Conservation (phyloP, 1,140 invertebrate species). For the Drosophila serrata region DNA sequence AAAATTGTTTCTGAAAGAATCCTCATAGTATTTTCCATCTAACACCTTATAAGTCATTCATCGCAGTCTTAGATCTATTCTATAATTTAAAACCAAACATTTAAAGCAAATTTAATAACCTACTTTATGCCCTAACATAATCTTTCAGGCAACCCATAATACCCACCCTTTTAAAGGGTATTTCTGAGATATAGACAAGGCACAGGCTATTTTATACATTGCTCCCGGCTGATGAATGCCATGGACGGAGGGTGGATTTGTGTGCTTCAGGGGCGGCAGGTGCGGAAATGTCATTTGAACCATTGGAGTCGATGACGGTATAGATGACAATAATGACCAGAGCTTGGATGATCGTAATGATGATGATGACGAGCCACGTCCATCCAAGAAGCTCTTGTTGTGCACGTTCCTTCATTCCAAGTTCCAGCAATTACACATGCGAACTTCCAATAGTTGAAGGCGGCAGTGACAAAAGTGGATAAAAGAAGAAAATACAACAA, state of each 20-base stretch:
- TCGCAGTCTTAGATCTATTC: not conserved
- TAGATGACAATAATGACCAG: constrained; percentile 37
- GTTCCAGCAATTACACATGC: constrained; percentile 37
- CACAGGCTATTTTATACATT: constrained; percentile 60
- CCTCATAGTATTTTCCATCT: not conserved
- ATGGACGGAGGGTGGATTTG: constrained; percentile 9
- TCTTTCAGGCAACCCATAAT: not conserved
- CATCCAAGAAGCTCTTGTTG: constrained; percentile 58
- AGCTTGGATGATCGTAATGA: constrained; percentile 31
- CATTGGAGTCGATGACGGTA: constrained; percentile 53
- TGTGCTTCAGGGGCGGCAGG: constrained; percentile 18
- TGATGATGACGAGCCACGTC: constrained; percentile 59
- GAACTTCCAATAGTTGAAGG: constrained; percentile 36
- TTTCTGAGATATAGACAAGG: constrained; percentile 38
- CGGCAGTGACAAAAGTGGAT: constrained; percentile 23
- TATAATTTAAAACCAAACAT: not conserved
- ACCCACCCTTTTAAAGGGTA: constrained; percentile 9
- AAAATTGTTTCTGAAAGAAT: not conserved
- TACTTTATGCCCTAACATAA: not conserved
- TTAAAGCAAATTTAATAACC: not conserved
- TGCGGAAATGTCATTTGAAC: constrained; percentile 56
- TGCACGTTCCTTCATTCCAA: constrained; percentile 61
- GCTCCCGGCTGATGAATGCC: constrained; percentile 45
- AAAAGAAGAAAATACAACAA: constrained; percentile 10
- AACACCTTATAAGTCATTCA: not conserved